Base-by-base conservation (phyloP, 2,797 vertebrate genomes). In the Eulemur coronatus region DNA sequence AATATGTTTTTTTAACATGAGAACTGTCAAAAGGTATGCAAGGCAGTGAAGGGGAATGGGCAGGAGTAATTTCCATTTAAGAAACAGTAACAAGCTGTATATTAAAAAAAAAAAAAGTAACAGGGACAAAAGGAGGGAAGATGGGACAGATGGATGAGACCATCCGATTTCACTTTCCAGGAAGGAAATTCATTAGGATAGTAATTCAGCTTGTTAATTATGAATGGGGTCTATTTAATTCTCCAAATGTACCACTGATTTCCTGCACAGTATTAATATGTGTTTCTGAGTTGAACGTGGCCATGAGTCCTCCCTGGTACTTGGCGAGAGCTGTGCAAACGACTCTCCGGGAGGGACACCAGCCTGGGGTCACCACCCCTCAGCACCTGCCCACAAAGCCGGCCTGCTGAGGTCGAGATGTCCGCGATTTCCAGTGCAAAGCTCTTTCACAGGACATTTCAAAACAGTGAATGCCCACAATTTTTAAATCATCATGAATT, bases 321-420 rank as follows among this genome's bases (percentile, higher is more conserved):
- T 65, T 14, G 26, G 30, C 61, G 8, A 14, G 9, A 55, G 46
- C 17, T 9, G 22, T 4, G 22, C 52, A 22, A 11, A 17, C 1
- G n/a, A 41, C 20, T 33, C 28, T 14, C 15, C 2, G 24, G 20
- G 52, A 38, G 0, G 11, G n/a, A 33, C 6, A 4, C 57, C 3
- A 2, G 20, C 57, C 30, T 0, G 0, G 22, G 43, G n/a, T 55
- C 15, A 48, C 14, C 38, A 18, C 24, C 7, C 7, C 17, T 33
- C 43, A 59, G 20, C 20, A n/a, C 4, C 38, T 33, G 55, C 43
- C 43, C 10, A 3, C 2, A 28, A 69, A 52, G n/a, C 28, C 33
- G 22, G 30, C 4, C 65, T 0, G 33, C 46, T 0, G 0, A 22
- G 5, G 22, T 10, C 41, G 5, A 4, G 4, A 7, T 17, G 14